A percentile compares a stretch with the other conserved stretches of the same genome.
Conservation (phyloP, 2,888 invertebrate species). For the Chirona hameri region DNA sequence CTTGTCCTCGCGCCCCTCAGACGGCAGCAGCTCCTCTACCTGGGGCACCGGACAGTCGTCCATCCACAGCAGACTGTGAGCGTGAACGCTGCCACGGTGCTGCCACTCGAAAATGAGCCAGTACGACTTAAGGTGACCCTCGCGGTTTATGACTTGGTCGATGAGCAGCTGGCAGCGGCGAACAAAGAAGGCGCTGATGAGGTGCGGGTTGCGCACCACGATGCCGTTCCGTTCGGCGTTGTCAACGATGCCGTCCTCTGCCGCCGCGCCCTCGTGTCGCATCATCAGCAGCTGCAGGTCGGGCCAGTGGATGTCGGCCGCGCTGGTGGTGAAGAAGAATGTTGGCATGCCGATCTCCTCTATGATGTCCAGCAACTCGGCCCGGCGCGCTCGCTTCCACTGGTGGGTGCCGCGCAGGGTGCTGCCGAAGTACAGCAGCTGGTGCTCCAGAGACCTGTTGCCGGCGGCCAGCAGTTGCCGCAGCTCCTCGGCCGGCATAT, state of each 20-base stretch:
- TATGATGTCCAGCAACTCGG: neutral
- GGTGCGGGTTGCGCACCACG: neutral
- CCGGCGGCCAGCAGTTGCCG: neutral
- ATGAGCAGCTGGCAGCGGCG: neutral
- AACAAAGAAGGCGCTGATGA: neutral
- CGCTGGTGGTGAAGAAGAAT: neutral
- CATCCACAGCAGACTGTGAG: too few species aligned
- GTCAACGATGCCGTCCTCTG: neutral
- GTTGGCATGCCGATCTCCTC: neutral
- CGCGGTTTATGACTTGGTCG: neutral
- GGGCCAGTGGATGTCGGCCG: neutral
- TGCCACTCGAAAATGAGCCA: too few species aligned
- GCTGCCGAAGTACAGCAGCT: conserved; percentile 9
- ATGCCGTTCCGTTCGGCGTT: neutral
- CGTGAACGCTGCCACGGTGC: too few species aligned
- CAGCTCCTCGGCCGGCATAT: neutral
- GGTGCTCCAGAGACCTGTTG: neutral
- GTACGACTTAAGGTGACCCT: neutral
- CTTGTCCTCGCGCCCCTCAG: too few species aligned
- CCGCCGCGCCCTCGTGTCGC: neutral
- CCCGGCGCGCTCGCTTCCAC: neutral
- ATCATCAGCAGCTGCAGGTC: conserved; percentile 8
- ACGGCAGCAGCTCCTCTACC: too few species aligned
- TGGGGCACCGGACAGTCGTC: too few species aligned
- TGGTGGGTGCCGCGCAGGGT: neutral